Conservation (phyloP, 2,797 vertebrate species). For the Myotis myotis region DNA sequence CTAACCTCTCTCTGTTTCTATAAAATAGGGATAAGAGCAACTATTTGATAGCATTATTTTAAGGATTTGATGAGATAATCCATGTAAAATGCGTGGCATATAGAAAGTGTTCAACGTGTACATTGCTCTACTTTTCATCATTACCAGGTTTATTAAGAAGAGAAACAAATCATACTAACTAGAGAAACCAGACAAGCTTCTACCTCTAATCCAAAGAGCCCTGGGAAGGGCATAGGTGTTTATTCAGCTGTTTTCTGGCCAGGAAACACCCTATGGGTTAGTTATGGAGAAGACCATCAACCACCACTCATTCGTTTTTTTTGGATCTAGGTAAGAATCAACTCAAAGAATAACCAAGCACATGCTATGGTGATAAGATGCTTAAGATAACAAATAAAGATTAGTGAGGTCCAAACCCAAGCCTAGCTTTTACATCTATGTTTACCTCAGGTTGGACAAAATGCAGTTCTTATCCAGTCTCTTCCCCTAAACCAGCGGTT, state of each 20-base stretch:
- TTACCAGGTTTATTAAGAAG: not conserved
- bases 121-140: not conserved
- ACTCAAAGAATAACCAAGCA: not conserved
- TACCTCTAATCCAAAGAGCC: not conserved
- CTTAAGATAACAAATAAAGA: constrained; percentile 21
- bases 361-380: not conserved
- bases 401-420: not conserved
- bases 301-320: not conserved
- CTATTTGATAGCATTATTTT: not conserved
- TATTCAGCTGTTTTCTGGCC: not conserved
- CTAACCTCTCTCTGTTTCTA: not conserved
- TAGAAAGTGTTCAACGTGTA: not conserved
- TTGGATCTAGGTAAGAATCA: not conserved
- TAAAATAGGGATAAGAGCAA: not conserved
- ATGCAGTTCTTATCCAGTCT: not conserved
- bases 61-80: constrained; percentile 36
- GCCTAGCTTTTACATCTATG: not conserved
- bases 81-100: not conserved
- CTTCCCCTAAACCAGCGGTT: not conserved
- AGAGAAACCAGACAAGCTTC: not conserved
- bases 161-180: not conserved
- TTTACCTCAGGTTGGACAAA: not conserved
- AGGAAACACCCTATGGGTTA: not conserved
- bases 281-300: not conserved
- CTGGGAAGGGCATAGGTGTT: not conserved